Evolutionary conservation across 2,888 invertebrate genomes (phyloP).

Genomic region (Ceraclea dissimilis): DNA sequence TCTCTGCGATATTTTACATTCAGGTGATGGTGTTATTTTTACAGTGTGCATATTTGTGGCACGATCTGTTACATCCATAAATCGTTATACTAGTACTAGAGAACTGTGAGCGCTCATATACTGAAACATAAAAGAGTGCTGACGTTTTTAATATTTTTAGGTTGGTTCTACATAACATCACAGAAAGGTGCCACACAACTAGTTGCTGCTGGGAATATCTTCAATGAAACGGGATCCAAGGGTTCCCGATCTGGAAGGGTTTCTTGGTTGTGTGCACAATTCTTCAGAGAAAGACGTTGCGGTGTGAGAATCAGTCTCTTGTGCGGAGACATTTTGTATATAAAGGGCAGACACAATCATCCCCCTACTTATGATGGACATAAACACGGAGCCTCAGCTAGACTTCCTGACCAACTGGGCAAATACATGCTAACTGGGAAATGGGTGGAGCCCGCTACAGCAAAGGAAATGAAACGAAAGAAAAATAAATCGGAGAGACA

Average conservation of each 20-base stretch:
- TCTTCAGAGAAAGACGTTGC: constrained; percentile 42
- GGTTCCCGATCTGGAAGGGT: constrained; percentile 46
- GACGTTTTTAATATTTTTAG: no score
- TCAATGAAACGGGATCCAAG: constrained; percentile 47
- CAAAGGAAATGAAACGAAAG: neutral
- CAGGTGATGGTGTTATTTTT: no score
- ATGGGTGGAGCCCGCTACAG: constrained; percentile 1
- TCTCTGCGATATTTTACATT: no score
- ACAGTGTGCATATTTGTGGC: no score
- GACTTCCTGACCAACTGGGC: constrained; percentile 45
- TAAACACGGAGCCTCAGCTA: constrained; percentile 43
- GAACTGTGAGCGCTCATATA: no score
- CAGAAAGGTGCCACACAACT: constrained; percentile 45
- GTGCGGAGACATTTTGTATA: constrained; percentile 45
- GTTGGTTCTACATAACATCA: constrained; percentile 46
- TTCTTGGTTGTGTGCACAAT: constrained; percentile 45
- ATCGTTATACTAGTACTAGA: no score
- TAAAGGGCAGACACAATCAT: constrained; percentile 44
- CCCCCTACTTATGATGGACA: constrained; percentile 42
- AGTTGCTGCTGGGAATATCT: constrained; percentile 45
- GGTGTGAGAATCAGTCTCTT: constrained; percentile 44
- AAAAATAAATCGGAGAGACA: neutral
- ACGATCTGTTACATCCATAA: no score
- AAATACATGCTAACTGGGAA: constrained; percentile 34
- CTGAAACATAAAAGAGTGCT: no score